Base-by-base conservation (phyloP, 1,140 invertebrate genomes). In the Planococcus citri region DNA sequence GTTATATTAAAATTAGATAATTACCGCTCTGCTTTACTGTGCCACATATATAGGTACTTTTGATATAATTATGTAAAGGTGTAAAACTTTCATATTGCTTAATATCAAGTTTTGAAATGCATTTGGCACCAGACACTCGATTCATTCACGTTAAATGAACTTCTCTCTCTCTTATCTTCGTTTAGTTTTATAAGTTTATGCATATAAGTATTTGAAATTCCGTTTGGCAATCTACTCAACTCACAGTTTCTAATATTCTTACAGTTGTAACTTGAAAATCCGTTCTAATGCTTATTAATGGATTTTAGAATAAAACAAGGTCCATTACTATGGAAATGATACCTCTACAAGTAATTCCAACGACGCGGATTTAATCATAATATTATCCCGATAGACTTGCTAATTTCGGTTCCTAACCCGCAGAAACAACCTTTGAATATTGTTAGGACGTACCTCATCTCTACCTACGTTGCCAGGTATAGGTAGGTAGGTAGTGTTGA, bases 211-310 rank as follows among this genome's bases (percentile, higher is more conserved):
- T 51, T 51, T 51, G 6, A 51, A 51, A 51, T 51, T 51, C 41
- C 10, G 10, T 51, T 51, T 20, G 41, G 41, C 41, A 17, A 51
- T 20, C 41, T 17, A 33, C 41, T 51, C 41, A 51, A 17, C 41
- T 51, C 41, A 17, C 17, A 14, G n/a, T 51, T 51, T n/a, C 41
- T 51, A 51, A 51, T 51, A 51, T 51, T 51, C 10, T 14, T 64
- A 64, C 22, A 27, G 25, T 24, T 25, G 25, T 64, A 64, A 64
- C 10, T 64, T 27, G 60, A 25, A 64, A 64, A 17, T 64, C 60
- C 8, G 21, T 64, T 25, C 20, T 64, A 25, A 64, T 27, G 60
- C 60, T 64, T 64, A 64, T 64, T 64, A 64, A 64, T 64, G 60
- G 60, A 64, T 64, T 64, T 64, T 27, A 25, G 10, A 25, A 14